phyloP scores from a whole-genome alignment of 2,113 vertebrate species.

The Scatophagus argus region DNA sequence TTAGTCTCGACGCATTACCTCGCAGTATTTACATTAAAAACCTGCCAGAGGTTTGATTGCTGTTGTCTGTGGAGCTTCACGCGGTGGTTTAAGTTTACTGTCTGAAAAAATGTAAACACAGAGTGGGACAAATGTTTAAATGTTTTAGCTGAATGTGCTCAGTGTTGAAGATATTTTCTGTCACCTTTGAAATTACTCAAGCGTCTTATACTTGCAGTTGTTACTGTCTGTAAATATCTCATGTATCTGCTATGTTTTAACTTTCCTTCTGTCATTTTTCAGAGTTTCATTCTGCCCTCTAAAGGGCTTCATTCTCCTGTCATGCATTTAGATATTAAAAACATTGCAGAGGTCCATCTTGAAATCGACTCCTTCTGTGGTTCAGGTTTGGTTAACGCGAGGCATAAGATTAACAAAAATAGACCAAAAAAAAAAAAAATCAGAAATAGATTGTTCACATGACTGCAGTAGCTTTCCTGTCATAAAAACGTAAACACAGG shows the following conservation, averaged over 20 bases:
- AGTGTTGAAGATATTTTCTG: neutral
- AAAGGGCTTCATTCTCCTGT: too few relatives aligned
- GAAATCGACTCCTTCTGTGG: neutral
- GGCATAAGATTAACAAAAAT: too few relatives aligned
- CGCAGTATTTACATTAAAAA: neutral
- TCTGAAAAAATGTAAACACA: neutral
- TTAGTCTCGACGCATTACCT: constrained; percentile 5
- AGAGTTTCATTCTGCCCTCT: too few relatives aligned
- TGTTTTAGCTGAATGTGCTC: neutral
- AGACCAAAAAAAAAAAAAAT: neutral
- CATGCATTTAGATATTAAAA: too few relatives aligned
- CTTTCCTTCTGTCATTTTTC: too few relatives aligned
- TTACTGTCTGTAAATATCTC: neutral
- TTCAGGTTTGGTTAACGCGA: neutral
- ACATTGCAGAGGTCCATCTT: too few relatives aligned
- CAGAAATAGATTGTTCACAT: neutral
- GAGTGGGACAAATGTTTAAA: neutral
- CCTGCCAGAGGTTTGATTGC: neutral
- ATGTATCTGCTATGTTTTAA: too few relatives aligned
- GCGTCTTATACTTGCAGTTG: neutral
- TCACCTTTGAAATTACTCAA: neutral
- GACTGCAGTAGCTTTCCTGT: neutral
- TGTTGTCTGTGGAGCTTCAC: neutral
- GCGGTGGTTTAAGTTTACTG: neutral
- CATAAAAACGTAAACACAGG: neutral